Evolutionary conservation across 1,140 invertebrate genomes (phyloP), one percentile per base, ranked within the genome.

Genomic region (Pteromalus puparum): DNA sequence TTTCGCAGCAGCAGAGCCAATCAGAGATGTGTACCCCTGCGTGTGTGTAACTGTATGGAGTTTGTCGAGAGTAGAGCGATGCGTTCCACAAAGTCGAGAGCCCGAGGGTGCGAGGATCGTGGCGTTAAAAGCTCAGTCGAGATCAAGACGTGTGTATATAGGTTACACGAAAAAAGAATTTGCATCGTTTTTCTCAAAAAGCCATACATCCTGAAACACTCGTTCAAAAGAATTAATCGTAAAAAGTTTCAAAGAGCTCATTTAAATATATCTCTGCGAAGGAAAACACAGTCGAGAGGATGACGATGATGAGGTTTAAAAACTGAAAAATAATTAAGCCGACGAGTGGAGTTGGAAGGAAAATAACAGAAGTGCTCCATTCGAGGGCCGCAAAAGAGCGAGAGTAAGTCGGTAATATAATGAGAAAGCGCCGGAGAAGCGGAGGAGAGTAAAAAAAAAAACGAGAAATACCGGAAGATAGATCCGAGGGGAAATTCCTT

Each of bases 331-430:
- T 74, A 74, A 74, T 70, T 30, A 70, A 26, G 26, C 24, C 24
- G 9, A 30, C 15, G 65, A 68, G 65, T 18, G 24, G 26, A 70
- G 4, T 13, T 70, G 67, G 67, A 70, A 70, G 13, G 5, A 74
- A 38, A 38, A 18, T 38, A 74, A 74, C 9, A 42, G 18, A 42
- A 74, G 34, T 38, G 7, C 21, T 30, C 10, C 7, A 42, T n/a
- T 74, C 34, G 5, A 74, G 72, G 12, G 12, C 7, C 72, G 30
- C 34, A 38, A 42, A 74, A 30, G 34, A 34, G 18, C 21, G 21
- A 74, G 21, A 42, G 18, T n/a, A 74, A 74, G 34, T n/a, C 21
- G 34, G 72, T 34, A 74, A 42, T 74, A 74, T 74, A 74, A 74
- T 74, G 72, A 74, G 34, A 74, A 74, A 74, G 72, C 18, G 18